Evolutionary conservation across 2,888 invertebrate genomes (phyloP).

Genomic region (Epinotia bilunana): DNA sequence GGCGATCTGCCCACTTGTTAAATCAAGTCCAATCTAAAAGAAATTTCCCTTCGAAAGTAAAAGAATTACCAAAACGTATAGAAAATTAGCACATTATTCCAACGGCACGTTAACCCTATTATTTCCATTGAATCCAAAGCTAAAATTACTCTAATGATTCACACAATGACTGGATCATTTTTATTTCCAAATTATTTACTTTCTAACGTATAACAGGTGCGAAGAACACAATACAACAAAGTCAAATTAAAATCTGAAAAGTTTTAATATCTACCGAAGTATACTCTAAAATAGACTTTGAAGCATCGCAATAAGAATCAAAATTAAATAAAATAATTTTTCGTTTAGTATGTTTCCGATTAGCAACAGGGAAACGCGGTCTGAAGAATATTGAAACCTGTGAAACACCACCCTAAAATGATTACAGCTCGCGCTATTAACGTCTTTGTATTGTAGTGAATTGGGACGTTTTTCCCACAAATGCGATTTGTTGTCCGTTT

Average conservation of each 20-base stretch:
- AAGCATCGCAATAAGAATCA: background rate
- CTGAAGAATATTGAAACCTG: slow-evolving; percentile 41
- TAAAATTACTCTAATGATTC: slow-evolving; percentile 59
- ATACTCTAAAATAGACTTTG: background rate
- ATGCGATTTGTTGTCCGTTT: slow-evolving; percentile 43
- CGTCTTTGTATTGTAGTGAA: slow-evolving; percentile 16
- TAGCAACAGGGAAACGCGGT: slow-evolving; percentile 8
- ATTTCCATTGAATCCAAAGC: slow-evolving; percentile 38
- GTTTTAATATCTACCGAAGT: slow-evolving; percentile 1
- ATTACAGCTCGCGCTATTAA: slow-evolving; percentile 18
- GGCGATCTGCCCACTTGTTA: too few relatives aligned
- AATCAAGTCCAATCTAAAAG: too few relatives aligned
- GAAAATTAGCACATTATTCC: slow-evolving; percentile 39
- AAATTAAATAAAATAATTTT: background rate
- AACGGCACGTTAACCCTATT: slow-evolving; percentile 42
- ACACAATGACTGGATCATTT: slow-evolving; percentile 54
- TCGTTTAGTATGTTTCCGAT: slow-evolving; percentile 3
- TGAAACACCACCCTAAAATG: slow-evolving; percentile 35
- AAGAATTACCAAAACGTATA: too few relatives aligned
- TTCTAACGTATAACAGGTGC: slow-evolving; percentile 47
- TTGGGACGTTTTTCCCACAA: slow-evolving; percentile 18
- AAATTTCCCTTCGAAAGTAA: too few relatives aligned
- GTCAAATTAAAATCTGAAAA: slow-evolving; percentile 6
- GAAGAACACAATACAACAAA: slow-evolving; percentile 45
- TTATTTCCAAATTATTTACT: slow-evolving; percentile 68